Evolutionary conservation across 2,797 vertebrate genomes (phyloP).

Genomic region (Chromobotia macracanthus): DNA sequence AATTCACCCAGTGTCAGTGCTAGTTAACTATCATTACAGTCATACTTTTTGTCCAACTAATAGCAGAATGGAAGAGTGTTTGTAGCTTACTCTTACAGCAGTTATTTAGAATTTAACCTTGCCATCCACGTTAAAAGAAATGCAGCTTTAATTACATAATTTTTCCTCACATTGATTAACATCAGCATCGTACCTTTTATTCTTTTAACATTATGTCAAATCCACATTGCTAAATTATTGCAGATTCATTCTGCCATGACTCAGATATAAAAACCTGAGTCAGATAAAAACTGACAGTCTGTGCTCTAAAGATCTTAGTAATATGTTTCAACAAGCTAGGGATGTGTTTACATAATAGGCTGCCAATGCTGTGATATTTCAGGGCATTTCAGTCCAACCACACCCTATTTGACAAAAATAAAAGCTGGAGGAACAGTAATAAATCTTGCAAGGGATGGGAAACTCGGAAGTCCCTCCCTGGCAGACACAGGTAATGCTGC

Average conservation of each 20-base stretch:
- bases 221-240: conserved; percentile 16
- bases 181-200: background rate
- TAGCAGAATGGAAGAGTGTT: no score
- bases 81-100: no score
- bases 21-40: no score
- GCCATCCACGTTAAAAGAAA: no score
- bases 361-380: conserved; percentile 12
- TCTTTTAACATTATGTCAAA: background rate
- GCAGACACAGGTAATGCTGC: background rate
- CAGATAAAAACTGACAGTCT: background rate
- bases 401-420: conserved; percentile 27
- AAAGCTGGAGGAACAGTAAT: conserved; percentile 1
- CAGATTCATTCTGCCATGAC: conserved; percentile 14
- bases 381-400: conserved; percentile 39
- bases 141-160: no score
- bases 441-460: conserved; percentile 11
- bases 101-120: no score
- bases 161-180: conserved; percentile 11
- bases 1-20: no score
- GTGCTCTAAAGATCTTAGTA: conserved; percentile 10
- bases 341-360: conserved; percentile 14
- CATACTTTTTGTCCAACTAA: no score
- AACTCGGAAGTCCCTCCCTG: no score
- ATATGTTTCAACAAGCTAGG: conserved; percentile 27
- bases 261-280: conserved; percentile 32